These are phyloP conservation scores for Myripristis jacobus DNA, from an alignment of 2,797 vertebrate species.

Conservation along the genomic window DNA sequence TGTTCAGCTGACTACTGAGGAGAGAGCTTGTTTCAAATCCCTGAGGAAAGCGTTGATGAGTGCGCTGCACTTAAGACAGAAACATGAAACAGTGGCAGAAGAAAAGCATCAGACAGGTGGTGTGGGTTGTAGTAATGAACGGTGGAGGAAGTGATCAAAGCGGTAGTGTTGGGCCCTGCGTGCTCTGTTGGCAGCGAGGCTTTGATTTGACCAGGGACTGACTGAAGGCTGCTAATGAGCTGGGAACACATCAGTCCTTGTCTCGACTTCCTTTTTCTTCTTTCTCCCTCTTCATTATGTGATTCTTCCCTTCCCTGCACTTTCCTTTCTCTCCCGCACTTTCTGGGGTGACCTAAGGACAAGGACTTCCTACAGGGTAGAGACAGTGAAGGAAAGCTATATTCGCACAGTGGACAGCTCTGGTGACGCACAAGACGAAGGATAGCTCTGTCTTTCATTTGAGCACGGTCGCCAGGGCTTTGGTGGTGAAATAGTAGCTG, in stretches of 20 bases:
- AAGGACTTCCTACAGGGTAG: slow-evolving; percentile 16
- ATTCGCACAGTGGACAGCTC: background rate
- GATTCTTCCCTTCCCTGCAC: background rate
- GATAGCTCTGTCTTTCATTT: background rate
- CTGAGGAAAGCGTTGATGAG: slow-evolving; percentile 14
- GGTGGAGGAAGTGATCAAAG: slow-evolving; percentile 38
- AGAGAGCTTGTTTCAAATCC: slow-evolving; percentile 6
- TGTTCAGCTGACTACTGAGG: background rate
- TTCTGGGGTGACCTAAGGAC: slow-evolving; percentile 36
- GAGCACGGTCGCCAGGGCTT: slow-evolving; percentile 26
- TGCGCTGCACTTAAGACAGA: background rate
- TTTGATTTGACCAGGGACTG: slow-evolving; percentile 44
- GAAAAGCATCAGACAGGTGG: slow-evolving; percentile 17
- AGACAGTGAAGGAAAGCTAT: slow-evolving; percentile 9
- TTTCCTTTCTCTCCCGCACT: background rate
- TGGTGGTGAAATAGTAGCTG: slow-evolving; percentile 16
- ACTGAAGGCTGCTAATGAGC: slow-evolving; percentile 60
- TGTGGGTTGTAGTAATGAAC: slow-evolving; percentile 7
- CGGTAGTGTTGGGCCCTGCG: background rate
- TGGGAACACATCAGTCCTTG: slow-evolving; percentile 10
- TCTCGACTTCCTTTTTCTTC: slow-evolving; percentile 8
- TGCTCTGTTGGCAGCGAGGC: slow-evolving; percentile 4
- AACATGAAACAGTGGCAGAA: background rate
- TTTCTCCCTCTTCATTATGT: background rate
- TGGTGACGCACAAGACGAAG: background rate